Evolutionary conservation across 2,888 invertebrate species (phyloP).

Genomic region (Melanargia galathea): DNA sequence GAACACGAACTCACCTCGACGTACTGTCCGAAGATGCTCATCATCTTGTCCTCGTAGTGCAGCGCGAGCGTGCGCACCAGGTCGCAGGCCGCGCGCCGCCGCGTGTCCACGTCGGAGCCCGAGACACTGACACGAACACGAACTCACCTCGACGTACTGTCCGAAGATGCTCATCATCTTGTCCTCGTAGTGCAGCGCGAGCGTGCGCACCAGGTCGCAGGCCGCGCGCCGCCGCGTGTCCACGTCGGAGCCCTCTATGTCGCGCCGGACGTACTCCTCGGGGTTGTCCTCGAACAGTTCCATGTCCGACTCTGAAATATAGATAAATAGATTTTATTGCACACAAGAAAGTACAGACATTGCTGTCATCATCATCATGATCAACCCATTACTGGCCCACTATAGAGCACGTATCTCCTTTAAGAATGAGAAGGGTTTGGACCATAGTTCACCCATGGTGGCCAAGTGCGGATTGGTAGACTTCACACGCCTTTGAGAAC

Average conservation of each 20-base stretch:
- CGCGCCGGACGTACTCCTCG: constrained; percentile 97
- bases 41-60: constrained; percentile 93
- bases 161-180: constrained; percentile 94
- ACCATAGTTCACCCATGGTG: too few relatives aligned
- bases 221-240: constrained; percentile 98
- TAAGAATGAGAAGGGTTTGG: too few relatives aligned
- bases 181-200: constrained; percentile 93
- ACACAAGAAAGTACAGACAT: too few relatives aligned
- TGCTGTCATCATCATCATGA: too few relatives aligned
- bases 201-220: constrained; percentile 96
- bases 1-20: constrained; percentile 86
- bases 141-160: constrained; percentile 89
- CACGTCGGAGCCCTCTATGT: constrained; percentile 99
- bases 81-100: constrained; percentile 98
- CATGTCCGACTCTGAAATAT: constrained; percentile 91
- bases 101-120: constrained; percentile 98
- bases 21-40: constrained; percentile 93
- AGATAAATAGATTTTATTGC: too few relatives aligned
- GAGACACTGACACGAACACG: background rate
- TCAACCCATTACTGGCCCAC: too few relatives aligned
- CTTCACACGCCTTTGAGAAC: too few relatives aligned
- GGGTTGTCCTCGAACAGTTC: constrained; percentile 99
- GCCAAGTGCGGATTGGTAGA: too few relatives aligned
- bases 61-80: constrained; percentile 94
- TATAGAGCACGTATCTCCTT: too few relatives aligned